Percentiles rank a stretch among this genome's conserved stretches.
Evolutionary conservation across 1,140 invertebrate genomes (phyloP).

Genomic region (Papilio aristodemus): DNA sequence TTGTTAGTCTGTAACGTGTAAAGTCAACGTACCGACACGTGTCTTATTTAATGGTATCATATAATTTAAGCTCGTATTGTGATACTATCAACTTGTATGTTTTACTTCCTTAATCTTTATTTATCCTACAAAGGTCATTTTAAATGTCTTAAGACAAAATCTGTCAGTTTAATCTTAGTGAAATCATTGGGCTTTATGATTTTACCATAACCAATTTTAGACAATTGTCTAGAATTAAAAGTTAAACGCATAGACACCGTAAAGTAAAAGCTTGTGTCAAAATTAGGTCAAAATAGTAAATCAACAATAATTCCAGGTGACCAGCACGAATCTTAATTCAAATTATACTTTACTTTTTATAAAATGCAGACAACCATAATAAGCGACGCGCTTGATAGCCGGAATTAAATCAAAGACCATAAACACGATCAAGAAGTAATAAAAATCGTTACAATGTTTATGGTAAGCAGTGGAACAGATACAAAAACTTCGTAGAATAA

Average conservation of each 20-base stretch:
- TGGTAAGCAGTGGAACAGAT: conserved; percentile 14
- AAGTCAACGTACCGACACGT: conserved; percentile 7
- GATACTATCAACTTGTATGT: not conserved
- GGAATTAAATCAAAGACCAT: conserved; percentile 8
- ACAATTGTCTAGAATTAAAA: too few species aligned
- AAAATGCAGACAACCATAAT: not conserved
- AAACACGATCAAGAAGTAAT: conserved; percentile 10
- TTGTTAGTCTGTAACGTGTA: conserved; percentile 7
- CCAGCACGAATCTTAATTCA: not conserved
- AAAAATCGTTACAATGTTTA: conserved; percentile 19
- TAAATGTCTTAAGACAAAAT: too few species aligned
- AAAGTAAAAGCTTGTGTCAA: too few species aligned
- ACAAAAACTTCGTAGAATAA: conserved; percentile 6
- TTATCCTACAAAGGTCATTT: not conserved
- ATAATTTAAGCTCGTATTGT: conserved; percentile 16
- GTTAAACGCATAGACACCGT: too few species aligned
- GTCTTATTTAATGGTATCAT: conserved; percentile 9
- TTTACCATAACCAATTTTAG: too few species aligned
- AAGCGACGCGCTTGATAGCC: not conserved
- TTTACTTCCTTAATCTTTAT: not conserved
- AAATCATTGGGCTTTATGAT: too few species aligned
- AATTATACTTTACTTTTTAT: not conserved
- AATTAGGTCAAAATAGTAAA: too few species aligned
- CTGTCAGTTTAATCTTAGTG: too few species aligned
- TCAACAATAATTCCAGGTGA: too few species aligned